Evolutionary conservation across 2,797 vertebrate species (phyloP).

Genomic region (Poeciliopsis turneri): DNA sequence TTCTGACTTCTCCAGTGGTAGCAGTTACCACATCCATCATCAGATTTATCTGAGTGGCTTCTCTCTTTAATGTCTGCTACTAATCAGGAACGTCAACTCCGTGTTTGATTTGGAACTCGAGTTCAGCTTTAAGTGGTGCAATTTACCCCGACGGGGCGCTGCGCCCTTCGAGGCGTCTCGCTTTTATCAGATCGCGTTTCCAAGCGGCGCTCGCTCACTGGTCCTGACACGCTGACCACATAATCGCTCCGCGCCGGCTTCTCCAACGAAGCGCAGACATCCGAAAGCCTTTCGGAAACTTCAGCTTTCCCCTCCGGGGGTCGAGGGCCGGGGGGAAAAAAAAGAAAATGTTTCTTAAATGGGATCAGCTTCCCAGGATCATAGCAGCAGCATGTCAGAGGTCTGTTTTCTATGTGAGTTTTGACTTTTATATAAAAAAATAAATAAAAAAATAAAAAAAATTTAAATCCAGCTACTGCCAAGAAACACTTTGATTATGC

Average conservation of each 20-base stretch:
- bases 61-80: background rate
- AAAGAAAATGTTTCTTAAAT: background rate
- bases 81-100: conserved; percentile 8
- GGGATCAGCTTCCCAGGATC: conserved; percentile 26
- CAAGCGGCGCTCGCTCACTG: conserved; percentile 19
- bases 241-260: conserved; percentile 38
- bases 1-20: background rate
- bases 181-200: conserved; percentile 9
- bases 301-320: conserved; percentile 10
- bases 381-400: conserved; percentile 40
- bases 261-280: conserved; percentile 25
- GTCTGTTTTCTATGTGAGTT: conserved; percentile 37
- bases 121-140: background rate
- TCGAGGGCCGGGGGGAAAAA: background rate
- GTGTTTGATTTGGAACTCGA: conserved; percentile 8
- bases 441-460: background rate
- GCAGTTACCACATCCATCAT: background rate
- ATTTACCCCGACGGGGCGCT: background rate
- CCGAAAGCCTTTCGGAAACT: conserved; percentile 23
- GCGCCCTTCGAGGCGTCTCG: background rate
- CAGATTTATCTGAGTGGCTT: conserved; percentile 9
- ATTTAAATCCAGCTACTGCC: conserved; percentile 24
- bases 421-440: conserved; percentile 41
- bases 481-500: conserved; percentile 59
- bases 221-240: conserved; percentile 36